Percentiles rank a stretch among this genome's conserved stretches.
phyloP scores from a whole-genome alignment of 2,113 vertebrate species.

The Trogon surrucura region DNA sequence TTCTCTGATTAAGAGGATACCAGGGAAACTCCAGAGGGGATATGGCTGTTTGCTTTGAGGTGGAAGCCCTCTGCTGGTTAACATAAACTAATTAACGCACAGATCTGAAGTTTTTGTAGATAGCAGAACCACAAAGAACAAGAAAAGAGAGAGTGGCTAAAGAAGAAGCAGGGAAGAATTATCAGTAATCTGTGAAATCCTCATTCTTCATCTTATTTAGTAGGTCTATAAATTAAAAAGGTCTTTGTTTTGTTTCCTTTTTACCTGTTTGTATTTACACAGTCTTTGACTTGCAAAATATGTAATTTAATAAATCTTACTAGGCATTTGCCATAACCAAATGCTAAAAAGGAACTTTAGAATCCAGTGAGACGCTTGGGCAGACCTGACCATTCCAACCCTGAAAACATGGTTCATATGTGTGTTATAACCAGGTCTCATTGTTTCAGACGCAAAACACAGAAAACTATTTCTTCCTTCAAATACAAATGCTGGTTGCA shows the following conservation, averaged over 20 bases:
- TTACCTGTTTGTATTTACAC: neutral
- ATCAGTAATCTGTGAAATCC: neutral
- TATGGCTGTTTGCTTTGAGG: constrained; percentile 35
- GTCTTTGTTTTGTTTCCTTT: neutral
- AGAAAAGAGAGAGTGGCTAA: neutral
- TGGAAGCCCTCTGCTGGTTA: constrained; percentile 68
- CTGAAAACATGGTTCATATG: neutral
- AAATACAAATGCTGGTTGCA: neutral
- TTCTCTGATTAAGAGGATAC: neutral
- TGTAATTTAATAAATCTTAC: neutral
- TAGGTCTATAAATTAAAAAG: neutral
- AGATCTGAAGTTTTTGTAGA: constrained; percentile 49
- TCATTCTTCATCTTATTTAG: neutral
- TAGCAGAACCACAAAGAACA: constrained; percentile 47
- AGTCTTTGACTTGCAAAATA: neutral
- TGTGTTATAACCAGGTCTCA: neutral
- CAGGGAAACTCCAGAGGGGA: neutral
- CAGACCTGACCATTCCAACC: neutral
- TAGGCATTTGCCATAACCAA: neutral
- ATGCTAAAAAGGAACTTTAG: neutral
- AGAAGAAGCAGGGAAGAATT: neutral
- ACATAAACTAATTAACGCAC: constrained; percentile 29
- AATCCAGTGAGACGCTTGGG: neutral
- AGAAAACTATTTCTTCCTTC: neutral
- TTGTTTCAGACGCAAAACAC: neutral